phyloP scores from a whole-genome alignment of 2,888 invertebrate genomes.

The Ophioninae sp. region DNA sequence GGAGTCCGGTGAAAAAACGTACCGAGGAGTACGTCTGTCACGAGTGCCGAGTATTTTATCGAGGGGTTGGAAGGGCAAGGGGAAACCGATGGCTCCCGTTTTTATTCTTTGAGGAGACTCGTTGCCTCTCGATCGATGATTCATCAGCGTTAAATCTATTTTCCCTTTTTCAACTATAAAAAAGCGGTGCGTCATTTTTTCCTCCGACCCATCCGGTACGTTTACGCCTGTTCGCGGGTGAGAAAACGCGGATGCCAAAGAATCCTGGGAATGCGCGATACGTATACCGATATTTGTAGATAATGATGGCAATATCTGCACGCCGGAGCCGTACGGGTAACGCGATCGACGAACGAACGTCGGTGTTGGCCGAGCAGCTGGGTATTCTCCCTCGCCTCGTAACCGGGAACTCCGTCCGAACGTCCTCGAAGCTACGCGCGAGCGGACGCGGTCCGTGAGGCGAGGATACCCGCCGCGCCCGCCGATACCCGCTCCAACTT shows the following conservation, averaged over 20 bases:
- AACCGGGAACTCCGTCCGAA: constrained; percentile 38
- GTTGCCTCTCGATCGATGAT: too few species aligned
- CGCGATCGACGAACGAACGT: constrained; percentile 51
- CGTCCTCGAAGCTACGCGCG: constrained; percentile 32
- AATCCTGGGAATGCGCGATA: neutral
- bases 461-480: neutral
- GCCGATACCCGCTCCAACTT: neutral
- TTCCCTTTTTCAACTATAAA: too few species aligned
- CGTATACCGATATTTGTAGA: neutral
- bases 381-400: constrained; percentile 30
- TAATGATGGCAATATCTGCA: constrained; percentile 42
- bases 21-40: too few species aligned
- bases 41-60: too few species aligned
- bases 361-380: constrained; percentile 36
- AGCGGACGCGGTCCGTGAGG: neutral
- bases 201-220: neutral
- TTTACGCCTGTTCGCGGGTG: neutral
- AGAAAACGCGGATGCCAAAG: neutral
- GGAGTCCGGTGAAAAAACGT: too few species aligned
- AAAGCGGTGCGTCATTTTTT: neutral
- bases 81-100: too few species aligned
- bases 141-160: too few species aligned
- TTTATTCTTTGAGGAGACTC: too few species aligned
- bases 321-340: constrained; percentile 45
- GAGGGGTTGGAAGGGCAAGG: too few species aligned